Evolutionary conservation across 2,113 vertebrate species (phyloP).

Genomic region (Halichoeres trimaculatus): DNA sequence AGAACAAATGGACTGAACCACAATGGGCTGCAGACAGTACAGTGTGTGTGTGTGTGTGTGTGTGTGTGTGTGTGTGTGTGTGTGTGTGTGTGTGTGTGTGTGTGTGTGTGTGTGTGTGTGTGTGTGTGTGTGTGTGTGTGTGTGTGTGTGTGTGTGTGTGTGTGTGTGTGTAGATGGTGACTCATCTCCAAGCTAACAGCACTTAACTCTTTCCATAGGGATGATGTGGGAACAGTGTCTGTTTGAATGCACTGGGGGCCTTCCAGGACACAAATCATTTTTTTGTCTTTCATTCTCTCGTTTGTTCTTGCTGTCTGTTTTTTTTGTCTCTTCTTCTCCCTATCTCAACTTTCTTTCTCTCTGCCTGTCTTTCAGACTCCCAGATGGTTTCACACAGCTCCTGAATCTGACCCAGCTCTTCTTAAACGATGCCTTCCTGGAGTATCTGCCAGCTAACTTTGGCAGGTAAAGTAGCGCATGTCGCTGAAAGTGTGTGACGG

Average conservation of each 20-base stretch:
- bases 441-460: constrained; percentile 98
- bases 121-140: constrained; percentile 12
- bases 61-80: constrained; percentile 7
- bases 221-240: constrained; percentile 43
- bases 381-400: constrained; percentile 98
- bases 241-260: constrained; percentile 31
- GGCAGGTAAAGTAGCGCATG: constrained; percentile 90
- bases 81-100: constrained; percentile 6
- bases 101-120: constrained; percentile 5
- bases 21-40: constrained; percentile 26
- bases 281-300: constrained; percentile 27
- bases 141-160: constrained; percentile 1
- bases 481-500: background rate
- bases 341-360: constrained; percentile 24
- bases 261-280: constrained; percentile 34
- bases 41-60: background rate
- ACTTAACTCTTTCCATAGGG: constrained; percentile 35
- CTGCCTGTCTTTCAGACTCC: constrained; percentile 91
- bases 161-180: constrained; percentile 40
- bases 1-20: constrained; percentile 3
- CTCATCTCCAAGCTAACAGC: constrained; percentile 50
- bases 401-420: constrained; percentile 99
- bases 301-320: constrained; percentile 25
- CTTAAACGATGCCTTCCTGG: constrained; percentile 99
- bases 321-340: constrained; percentile 31